phyloP scores from a whole-genome alignment of 2,797 vertebrate species.

The Cryptoprocta ferox region DNA sequence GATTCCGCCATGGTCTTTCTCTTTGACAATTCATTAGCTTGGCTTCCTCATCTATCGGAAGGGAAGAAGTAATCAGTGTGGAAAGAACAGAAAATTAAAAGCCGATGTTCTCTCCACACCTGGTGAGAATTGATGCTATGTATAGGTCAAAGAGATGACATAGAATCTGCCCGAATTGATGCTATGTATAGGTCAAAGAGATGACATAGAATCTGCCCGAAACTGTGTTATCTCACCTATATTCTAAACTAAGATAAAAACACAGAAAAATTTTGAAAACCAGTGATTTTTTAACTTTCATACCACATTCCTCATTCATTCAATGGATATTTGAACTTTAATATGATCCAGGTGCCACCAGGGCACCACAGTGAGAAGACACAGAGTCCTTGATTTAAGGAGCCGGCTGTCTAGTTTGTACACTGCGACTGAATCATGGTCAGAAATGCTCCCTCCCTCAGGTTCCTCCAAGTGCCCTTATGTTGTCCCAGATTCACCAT shows the following conservation, averaged over 20 bases:
- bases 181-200: not conserved
- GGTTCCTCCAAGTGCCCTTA: not conserved
- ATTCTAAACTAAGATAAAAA: constrained; percentile 32
- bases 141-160: not conserved
- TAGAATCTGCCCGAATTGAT: not conserved
- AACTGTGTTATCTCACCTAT: not conserved
- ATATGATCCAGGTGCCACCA: not conserved
- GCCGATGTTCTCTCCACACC: not conserved
- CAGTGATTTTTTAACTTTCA: not conserved
- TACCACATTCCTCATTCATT: not conserved
- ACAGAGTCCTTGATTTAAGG: not conserved
- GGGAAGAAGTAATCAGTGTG: not conserved
- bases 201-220: not conserved
- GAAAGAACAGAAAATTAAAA: not conserved
- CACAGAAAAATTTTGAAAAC: not conserved
- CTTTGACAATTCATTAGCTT: not conserved
- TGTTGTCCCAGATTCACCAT: not conserved
- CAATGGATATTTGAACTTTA: not conserved
- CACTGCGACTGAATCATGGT: not conserved
- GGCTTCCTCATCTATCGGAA: not conserved
- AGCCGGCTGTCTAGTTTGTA: not conserved
- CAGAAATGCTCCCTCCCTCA: not conserved
- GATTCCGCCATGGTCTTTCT: not conserved
- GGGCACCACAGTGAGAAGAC: not conserved
- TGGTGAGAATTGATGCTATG: not conserved